These are phyloP conservation scores for Pagrus major DNA, from an alignment of 2,113 vertebrate species.

Conservation along the genomic window DNA sequence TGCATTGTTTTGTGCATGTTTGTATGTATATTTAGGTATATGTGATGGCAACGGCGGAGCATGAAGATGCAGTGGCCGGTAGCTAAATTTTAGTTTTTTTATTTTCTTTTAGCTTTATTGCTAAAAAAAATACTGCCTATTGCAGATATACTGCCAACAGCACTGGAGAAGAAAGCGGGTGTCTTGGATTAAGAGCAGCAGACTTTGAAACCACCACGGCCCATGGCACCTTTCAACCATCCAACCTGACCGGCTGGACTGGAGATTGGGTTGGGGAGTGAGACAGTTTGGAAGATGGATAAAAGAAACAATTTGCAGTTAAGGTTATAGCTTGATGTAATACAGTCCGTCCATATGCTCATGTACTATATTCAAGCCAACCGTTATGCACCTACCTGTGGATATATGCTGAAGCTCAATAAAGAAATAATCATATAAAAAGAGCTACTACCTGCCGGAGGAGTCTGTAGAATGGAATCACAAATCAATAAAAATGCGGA, in stretches of 20 bases:
- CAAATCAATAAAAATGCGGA: background rate
- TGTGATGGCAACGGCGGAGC: too few relatives aligned
- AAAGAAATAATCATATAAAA: background rate
- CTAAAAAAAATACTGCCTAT: too few relatives aligned
- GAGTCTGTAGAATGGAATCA: background rate
- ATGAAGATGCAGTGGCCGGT: too few relatives aligned
- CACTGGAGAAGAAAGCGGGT: too few relatives aligned
- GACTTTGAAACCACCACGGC: too few relatives aligned
- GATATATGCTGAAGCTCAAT: background rate
- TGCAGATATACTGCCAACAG: too few relatives aligned
- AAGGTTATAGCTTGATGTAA: background rate
- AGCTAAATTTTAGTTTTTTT: too few relatives aligned
- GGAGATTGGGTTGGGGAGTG: background rate
- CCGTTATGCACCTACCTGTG: background rate
- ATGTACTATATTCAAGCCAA: background rate
- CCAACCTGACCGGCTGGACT: too few relatives aligned
- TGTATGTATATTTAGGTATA: background rate
- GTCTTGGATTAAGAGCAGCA: too few relatives aligned
- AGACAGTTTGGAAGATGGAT: background rate
- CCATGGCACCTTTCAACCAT: too few relatives aligned
- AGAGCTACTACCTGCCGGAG: background rate
- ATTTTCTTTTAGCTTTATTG: too few relatives aligned
- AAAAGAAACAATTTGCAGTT: slow-evolving; percentile 1
- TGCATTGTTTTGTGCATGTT: background rate
- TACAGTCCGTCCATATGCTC: too few relatives aligned